These are phyloP conservation scores for Papilio protenor DNA, from an alignment of 2,888 invertebrate genomes.

Conservation along the genomic window DNA sequence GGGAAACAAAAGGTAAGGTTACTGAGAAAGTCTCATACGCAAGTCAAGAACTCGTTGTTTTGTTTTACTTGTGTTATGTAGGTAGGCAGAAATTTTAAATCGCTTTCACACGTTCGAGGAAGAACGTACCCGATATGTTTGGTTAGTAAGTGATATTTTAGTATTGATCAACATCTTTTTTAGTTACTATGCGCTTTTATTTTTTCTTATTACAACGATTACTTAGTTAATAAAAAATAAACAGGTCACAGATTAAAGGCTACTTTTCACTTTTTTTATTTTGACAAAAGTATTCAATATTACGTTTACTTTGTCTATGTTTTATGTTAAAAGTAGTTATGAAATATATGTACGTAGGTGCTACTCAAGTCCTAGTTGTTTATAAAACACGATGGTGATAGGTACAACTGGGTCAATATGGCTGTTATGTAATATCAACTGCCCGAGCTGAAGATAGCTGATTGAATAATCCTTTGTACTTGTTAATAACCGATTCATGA, in stretches of 20 bases:
- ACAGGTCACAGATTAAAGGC: background rate
- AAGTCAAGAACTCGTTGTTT: background rate
- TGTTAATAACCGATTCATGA: slow-evolving; percentile 5
- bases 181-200: background rate
- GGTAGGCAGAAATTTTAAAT: slow-evolving; percentile 9
- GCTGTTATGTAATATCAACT: background rate
- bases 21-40: background rate
- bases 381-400: background rate
- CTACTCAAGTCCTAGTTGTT: background rate
- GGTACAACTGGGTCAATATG: background rate
- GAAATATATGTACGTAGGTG: background rate
- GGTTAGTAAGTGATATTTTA: background rate
- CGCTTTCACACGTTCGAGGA: slow-evolving; percentile 1
- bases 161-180: background rate
- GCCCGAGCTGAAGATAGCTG: background rate
- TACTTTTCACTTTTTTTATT: background rate
- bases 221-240: background rate
- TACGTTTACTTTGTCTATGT: background rate
- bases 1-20: background rate
- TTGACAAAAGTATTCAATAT: background rate
- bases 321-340: background rate
- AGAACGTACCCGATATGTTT: background rate
- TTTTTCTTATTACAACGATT: background rate
- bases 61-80: background rate
- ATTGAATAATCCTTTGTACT: slow-evolving; percentile 16